Conservation (phyloP, 2,888 invertebrate species). For the Atrina japonica region DNA sequence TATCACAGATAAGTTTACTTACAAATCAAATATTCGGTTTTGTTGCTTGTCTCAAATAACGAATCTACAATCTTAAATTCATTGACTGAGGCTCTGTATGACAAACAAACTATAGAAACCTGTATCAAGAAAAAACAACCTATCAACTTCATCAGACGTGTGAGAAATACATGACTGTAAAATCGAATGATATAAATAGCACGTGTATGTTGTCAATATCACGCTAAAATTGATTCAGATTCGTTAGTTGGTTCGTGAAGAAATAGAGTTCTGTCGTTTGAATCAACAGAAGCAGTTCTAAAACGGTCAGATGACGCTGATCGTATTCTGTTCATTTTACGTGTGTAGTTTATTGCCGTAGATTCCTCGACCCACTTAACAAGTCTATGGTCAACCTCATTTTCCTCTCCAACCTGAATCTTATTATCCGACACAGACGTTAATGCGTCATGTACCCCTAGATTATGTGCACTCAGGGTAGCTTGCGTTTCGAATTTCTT, state of each 20-base stretch:
- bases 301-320: conserved; percentile 20
- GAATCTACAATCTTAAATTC: no score
- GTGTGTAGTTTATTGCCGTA: conserved; percentile 17
- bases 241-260: conserved; percentile 4
- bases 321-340: conserved; percentile 38
- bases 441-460: conserved; percentile 60
- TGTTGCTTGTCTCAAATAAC: no score
- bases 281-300: conserved; percentile 15
- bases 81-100: no score
- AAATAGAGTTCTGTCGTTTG: conserved; percentile 6
- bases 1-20: no score
- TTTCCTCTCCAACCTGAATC: conserved; percentile 47
- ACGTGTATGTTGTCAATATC: no score
- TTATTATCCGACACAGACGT: conserved; percentile 54
- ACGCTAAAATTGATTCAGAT: no score
- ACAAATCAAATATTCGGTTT: no score
- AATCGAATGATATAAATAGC: no score
- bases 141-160: no score
- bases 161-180: no score
- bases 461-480: conserved; percentile 57
- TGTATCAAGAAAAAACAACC: no score
- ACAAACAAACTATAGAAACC: no score
- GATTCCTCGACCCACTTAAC: conserved; percentile 59
- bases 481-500: conserved; percentile 30
- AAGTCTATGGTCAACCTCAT: conserved; percentile 53